These are phyloP conservation scores for Hormiphora californensis DNA, from an alignment of 37 sponge, comb jelly and placozoan genomes.

Conservation along the genomic window DNA sequence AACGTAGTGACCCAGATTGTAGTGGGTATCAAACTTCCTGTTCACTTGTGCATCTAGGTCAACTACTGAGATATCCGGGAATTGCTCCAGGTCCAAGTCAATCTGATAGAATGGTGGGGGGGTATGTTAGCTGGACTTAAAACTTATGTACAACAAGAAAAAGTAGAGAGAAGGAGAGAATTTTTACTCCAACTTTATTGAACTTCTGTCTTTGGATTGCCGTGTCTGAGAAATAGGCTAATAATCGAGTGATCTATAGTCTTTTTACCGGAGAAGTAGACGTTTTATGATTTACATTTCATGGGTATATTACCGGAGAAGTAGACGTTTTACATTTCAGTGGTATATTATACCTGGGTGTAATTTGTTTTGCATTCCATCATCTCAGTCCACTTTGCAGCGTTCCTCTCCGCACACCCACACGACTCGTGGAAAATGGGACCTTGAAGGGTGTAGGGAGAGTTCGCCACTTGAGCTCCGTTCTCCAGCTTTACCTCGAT, in stretches of 20 bases:
- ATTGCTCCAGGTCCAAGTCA: constrained; percentile 7
- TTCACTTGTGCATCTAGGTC: background rate
- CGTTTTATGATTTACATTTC: too few relatives aligned
- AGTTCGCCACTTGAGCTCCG: constrained; percentile 64
- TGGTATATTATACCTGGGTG: constrained; percentile 62
- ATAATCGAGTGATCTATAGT: too few relatives aligned
- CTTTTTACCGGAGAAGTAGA: too few relatives aligned
- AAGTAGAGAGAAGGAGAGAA: too few relatives aligned
- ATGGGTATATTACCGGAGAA: too few relatives aligned
- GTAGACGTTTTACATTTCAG: too few relatives aligned
- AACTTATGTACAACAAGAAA: too few relatives aligned
- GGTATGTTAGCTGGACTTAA: too few relatives aligned
- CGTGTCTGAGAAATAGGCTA: too few relatives aligned
- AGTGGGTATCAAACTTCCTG: constrained; percentile 49
- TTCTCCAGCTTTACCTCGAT: constrained; percentile 59
- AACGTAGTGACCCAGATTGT: constrained; percentile 35
- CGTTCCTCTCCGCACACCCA: constrained; percentile 61
- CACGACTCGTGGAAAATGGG: constrained; percentile 67
- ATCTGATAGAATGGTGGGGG: background rate
- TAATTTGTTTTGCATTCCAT: constrained; percentile 62
- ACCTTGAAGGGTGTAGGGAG: constrained; percentile 67
- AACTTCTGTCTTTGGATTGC: too few relatives aligned
- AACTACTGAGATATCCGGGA: background rate
- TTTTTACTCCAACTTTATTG: too few relatives aligned
- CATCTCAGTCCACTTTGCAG: constrained; percentile 61